Base-by-base conservation (phyloP, 2,888 invertebrate genomes). In the Lordiphosa fenestrarum region DNA sequence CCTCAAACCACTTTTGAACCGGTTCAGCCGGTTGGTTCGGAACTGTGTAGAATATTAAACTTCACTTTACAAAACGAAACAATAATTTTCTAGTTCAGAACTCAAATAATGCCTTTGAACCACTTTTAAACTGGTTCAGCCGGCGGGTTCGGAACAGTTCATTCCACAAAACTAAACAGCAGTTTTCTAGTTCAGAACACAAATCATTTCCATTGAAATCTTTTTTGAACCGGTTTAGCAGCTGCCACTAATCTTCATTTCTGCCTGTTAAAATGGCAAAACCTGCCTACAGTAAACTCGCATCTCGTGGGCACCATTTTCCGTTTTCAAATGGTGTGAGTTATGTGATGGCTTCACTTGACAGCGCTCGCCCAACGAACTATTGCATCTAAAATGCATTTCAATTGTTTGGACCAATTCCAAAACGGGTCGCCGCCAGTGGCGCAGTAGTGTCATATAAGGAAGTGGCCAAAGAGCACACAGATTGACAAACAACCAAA, bases 301-400 rank as follows among this genome's bases (percentile, higher is more conserved):
- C 10, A 10, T 9, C 4, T 30, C 30, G 30, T 30, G 53, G 76
- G 64, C 65, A 62, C 69, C 78, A 67, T 66, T 75, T 74, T 74
- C 63, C 36, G 42, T 67, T 64, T 61, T 59, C 12, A 19, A 33
- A 25, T 44, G 40, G 37, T 46, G 48, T 66, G 40, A 69, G 53
- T 69, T 77, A 69, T 73, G 66, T 48, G 64, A 44, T 62, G 65
- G 46, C 59, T 54, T 49, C 13, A 25, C 2, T 49, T 42, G 37
- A 44, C 42, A 39, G 15, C 19, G 23, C 30, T 30, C 30, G 30
- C 30, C 30, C 30, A 30, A 30, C 9, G 40, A 10, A 49, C 65
- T 62, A 71, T 61, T 58, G 42, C 57, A 60, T 62, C 38, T 66
- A 30, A 65, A 61, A 72, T 80, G 61, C 63, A 70, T 53, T 65